Percentiles rank a stretch among this genome's conserved stretches.
Conservation (phyloP, 2,797 vertebrate genomes). For the Melanogrammus aeglefinus region DNA sequence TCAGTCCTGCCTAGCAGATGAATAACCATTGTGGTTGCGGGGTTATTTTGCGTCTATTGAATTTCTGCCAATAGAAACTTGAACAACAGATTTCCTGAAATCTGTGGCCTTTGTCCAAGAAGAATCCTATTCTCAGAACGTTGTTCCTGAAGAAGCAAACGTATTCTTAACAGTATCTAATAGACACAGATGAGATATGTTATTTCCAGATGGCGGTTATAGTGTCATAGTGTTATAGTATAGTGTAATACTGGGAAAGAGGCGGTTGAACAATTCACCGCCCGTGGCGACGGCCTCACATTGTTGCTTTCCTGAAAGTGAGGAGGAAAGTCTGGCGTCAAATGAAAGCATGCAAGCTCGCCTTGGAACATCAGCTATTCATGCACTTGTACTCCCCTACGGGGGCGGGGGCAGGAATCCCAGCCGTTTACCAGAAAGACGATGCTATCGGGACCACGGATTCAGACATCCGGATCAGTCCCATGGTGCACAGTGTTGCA, state of each 20-base stretch:
- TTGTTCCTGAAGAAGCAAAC: slow-evolving; percentile 25
- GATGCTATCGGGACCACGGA: slow-evolving; percentile 44
- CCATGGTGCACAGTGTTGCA: not conserved
- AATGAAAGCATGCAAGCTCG: slow-evolving; percentile 54
- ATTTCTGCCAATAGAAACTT: slow-evolving; percentile 19
- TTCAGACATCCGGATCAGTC: slow-evolving; percentile 39
- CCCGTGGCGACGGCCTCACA: slow-evolving; percentile 12
- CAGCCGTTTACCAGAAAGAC: slow-evolving; percentile 65
- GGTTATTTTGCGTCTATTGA: slow-evolving; percentile 32
- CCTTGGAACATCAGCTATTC: slow-evolving; percentile 58
- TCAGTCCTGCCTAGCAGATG: not conserved
- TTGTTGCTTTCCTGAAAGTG: slow-evolving; percentile 37
- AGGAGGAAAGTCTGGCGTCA: slow-evolving; percentile 53
- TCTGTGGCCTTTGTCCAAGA: slow-evolving; percentile 9
- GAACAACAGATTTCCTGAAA: slow-evolving; percentile 37
- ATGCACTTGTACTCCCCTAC: slow-evolving; percentile 59
- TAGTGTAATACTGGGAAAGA: slow-evolving; percentile 12
- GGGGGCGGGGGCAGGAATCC: slow-evolving; percentile 57
- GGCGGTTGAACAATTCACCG: slow-evolving; percentile 15
- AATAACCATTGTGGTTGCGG: not conserved
- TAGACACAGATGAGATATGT: not conserved
- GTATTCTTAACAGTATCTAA: not conserved
- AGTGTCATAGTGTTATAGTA: slow-evolving; percentile 6
- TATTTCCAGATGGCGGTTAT: not conserved
- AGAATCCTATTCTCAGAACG: not conserved